Base-by-base conservation (phyloP, 2,888 invertebrate genomes). In the Parnassius glacialis region DNA sequence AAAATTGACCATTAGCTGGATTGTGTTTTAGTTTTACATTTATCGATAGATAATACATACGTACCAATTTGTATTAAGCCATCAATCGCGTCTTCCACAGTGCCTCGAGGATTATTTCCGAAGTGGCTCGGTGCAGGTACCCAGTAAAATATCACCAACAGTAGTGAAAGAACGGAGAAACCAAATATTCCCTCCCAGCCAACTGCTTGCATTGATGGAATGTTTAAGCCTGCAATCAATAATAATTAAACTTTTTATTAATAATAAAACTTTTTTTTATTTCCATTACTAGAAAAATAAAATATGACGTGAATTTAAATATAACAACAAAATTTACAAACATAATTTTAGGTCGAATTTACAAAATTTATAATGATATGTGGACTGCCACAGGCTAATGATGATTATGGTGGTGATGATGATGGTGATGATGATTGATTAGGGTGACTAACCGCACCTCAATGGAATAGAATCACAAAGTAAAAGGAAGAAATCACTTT, bases 151-250 rank as follows among this genome's bases (percentile, higher is more conserved):
- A 83, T 70, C 7, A 85, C 78, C 55, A 90, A 74, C 2, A 90
- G 73, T 9, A 71, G 67, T 0, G 87, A 88, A 45, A 89, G 72
- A 59, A 81, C 77, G 0, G 84, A 82, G 74, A 90, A 88, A 0
- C 90, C 90, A 68, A 85, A 88, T 67, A 84, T 89, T 87, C 97
- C 98, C 92, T 99, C 98, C 96, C 97, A 97, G 9, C 99, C 98
- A 20, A 98, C 96, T 7, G 97, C 98, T 83, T 97, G 96, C 65
- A 99, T 87, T 0, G 98, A 94, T 0, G 97, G 96, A 55, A 98
- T 96, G 84, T 97, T 96, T 71, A 95, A 92, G 57, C 96, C 91
- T 90, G 74, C 2, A 65, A 70, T 48, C 9, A 55, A 45, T 3
- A 12, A 12, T 44, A 11, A 44, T 3, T 2, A 20, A 20, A 44